These are phyloP conservation scores for Nannoperca obscura DNA, from an alignment of 2,797 vertebrate species.

Conservation along the genomic window DNA sequence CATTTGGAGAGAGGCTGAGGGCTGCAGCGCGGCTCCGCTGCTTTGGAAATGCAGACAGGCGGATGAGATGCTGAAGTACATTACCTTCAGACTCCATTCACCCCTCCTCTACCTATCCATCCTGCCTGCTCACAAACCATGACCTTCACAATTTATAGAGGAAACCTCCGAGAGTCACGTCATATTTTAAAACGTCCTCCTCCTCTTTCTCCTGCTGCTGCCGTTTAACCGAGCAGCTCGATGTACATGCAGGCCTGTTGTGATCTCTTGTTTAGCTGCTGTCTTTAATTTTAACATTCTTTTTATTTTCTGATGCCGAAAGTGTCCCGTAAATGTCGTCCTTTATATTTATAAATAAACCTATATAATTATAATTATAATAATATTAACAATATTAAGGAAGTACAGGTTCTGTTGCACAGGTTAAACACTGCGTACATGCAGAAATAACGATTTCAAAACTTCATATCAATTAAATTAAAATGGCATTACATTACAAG, in stretches of 20 bases:
- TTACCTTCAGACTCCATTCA: conserved; percentile 54
- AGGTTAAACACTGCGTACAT: background rate
- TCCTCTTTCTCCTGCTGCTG: conserved; percentile 4
- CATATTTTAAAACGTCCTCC: conserved; percentile 61
- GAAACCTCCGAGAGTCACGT: conserved; percentile 80
- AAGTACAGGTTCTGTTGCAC: background rate
- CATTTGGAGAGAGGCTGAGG: background rate
- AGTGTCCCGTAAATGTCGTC: background rate
- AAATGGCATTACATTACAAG: background rate
- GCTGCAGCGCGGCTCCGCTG: conserved; percentile 10
- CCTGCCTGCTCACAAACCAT: conserved; percentile 66
- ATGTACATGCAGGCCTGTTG: conserved; percentile 25
- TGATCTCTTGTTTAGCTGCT: background rate
- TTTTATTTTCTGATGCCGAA: background rate
- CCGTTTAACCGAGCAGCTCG: background rate
- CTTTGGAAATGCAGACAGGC: conserved; percentile 57
- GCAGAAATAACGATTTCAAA: no score
- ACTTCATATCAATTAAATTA: background rate
- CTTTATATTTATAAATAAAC: background rate
- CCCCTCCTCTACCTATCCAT: conserved; percentile 62
- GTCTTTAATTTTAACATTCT: background rate
- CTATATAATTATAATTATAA: background rate
- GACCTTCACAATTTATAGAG: conserved; percentile 81
- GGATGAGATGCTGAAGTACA: conserved; percentile 59
- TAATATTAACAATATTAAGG: background rate